Percentiles rank a stretch among this genome's conserved stretches.
These are phyloP conservation scores for Pyrrhia umbra DNA, from an alignment of 2,888 invertebrate genomes.

Conservation along the genomic window DNA sequence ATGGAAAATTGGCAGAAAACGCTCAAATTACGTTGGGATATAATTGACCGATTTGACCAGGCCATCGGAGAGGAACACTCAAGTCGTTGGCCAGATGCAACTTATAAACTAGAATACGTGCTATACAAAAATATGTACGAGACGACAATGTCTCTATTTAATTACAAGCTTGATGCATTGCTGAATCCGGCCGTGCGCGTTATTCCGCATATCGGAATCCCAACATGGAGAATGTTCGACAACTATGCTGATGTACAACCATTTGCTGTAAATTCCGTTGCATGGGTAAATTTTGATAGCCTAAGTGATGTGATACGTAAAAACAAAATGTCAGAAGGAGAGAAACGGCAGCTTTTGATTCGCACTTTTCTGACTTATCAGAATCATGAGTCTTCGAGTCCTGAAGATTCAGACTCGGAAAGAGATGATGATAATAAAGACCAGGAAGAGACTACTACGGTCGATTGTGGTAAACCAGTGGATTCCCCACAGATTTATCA, in stretches of 20 bases:
- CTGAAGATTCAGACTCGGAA: neutral
- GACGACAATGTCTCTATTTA: slow-evolving; percentile 32
- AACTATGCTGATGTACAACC: slow-evolving; percentile 2
- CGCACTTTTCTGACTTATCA: slow-evolving; percentile 28
- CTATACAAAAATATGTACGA: slow-evolving; percentile 44
- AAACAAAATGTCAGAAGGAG: slow-evolving; percentile 28
- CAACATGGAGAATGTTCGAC: slow-evolving; percentile 33
- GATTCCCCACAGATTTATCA: slow-evolving; percentile 5
- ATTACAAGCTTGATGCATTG: slow-evolving; percentile 24
- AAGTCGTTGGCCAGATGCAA: slow-evolving; percentile 15
- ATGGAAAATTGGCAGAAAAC: slow-evolving; percentile 24
- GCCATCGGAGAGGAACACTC: neutral
- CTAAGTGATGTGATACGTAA: slow-evolving; percentile 8
- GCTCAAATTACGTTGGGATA: slow-evolving; percentile 13
- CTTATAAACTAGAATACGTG: slow-evolving; percentile 29
- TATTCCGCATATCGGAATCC: slow-evolving; percentile 35
- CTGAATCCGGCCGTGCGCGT: neutral
- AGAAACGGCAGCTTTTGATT: slow-evolving; percentile 26
- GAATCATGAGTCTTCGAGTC: neutral
- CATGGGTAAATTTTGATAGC: slow-evolving; percentile 7
- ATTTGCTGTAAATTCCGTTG: slow-evolving; percentile 18
- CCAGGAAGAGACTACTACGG: neutral
- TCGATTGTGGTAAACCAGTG: neutral
- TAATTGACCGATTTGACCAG: slow-evolving; percentile 18
- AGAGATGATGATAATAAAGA: neutral